Evolutionary conservation across 2,888 invertebrate genomes (phyloP).

Genomic region (Leptopterna dolabrata): DNA sequence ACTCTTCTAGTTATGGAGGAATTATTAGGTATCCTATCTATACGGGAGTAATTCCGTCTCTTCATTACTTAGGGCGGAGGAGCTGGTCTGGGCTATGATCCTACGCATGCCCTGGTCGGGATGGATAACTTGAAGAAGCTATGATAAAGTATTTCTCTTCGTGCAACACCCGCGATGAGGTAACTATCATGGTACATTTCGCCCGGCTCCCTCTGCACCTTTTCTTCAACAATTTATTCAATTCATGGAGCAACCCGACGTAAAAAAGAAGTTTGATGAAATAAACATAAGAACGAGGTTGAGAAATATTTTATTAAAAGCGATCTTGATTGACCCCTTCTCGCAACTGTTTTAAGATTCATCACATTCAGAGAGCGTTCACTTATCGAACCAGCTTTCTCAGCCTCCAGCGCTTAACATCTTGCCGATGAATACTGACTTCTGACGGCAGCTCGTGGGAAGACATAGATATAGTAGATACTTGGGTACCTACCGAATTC

Average conservation of each 20-base stretch:
- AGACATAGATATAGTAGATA: too few relatives aligned
- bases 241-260: not conserved
- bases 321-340: not conserved
- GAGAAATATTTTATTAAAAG: not conserved
- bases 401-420: not conserved
- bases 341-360: not conserved
- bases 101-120: not conserved
- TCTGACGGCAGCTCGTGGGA: not conserved
- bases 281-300: conserved; percentile 6
- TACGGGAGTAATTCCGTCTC: not conserved
- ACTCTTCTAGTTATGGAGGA: too few relatives aligned
- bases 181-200: too few relatives aligned
- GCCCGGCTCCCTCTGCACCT: too few relatives aligned
- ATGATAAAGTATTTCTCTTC: too few relatives aligned
- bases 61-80: not conserved
- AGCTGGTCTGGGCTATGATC: not conserved
- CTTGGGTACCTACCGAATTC: too few relatives aligned
- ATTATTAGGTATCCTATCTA: not conserved
- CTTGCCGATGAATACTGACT: not conserved
- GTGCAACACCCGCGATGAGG: too few relatives aligned
- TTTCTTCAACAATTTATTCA: too few relatives aligned
- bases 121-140: too few relatives aligned
- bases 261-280: not conserved
- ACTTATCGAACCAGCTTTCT: not conserved
- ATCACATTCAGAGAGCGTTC: conserved; percentile 7